Evolutionary conservation across 2,888 invertebrate species (phyloP).

Genomic region (Agrotis ipsilon): DNA sequence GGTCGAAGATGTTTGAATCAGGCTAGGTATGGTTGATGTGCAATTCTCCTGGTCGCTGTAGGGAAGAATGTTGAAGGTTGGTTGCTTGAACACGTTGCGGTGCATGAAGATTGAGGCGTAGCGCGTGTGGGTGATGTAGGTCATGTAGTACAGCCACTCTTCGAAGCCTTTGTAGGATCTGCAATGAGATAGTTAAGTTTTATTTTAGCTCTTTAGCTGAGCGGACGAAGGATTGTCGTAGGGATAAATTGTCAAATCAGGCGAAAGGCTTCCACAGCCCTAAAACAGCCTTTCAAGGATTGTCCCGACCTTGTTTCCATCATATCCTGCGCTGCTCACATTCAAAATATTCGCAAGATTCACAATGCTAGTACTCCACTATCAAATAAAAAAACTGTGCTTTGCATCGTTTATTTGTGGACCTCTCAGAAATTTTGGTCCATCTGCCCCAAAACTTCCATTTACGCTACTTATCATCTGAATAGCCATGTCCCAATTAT

Average conservation of each 20-base stretch:
- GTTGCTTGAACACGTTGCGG: constrained; percentile 93
- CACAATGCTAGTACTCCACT: neutral
- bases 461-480: too few species aligned
- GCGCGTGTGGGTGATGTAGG: constrained; percentile 95
- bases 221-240: neutral
- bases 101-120: constrained; percentile 95
- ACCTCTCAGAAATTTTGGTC: neutral
- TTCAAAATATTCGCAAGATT: neutral
- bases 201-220: neutral
- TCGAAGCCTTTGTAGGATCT: constrained; percentile 95
- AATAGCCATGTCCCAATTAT: too few species aligned
- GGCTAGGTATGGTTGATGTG: constrained; percentile 84
- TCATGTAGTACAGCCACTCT: constrained; percentile 95
- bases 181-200: constrained; percentile 56
- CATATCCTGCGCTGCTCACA: neutral
- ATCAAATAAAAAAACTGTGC: too few species aligned
- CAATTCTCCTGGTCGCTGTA: constrained; percentile 91
- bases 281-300: neutral
- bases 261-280: neutral
- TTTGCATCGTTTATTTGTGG: too few species aligned
- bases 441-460: neutral
- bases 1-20: constrained; percentile 89
- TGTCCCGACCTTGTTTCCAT: neutral
- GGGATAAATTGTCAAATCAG: neutral
- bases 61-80: constrained; percentile 89